Evolutionary conservation across 1,140 invertebrate genomes (phyloP), one percentile per base, ranked within the genome.

Genomic region (Drosophila tropicalis): DNA sequence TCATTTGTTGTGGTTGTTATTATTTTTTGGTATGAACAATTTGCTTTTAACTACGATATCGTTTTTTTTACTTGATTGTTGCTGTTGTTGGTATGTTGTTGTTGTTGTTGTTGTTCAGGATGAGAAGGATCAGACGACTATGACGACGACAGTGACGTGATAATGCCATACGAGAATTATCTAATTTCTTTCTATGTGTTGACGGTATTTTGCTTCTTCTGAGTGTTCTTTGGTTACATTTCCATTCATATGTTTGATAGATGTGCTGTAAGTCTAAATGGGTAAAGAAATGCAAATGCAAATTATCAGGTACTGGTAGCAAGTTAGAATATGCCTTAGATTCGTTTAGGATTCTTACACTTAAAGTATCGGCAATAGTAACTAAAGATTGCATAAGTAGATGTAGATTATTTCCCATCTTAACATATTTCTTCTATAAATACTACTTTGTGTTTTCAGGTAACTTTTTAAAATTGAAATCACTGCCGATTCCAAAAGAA

Each of bases 11-110:
- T 74, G 29, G n/a, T 55, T 66, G 61, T 68, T 17, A 15, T 56
- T 70, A 41, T 78, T 62, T 69, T 47, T 64, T 65, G 62, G 51
- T 58, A 76, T 84, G 76, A 84, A 80, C 81, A 72, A 84, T 84
- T 84, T 73, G 81, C 72, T 73, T 73, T 51, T 85, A 84, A 73
- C 83, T 89, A 87, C 79, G 83, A 87, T 87, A 78, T 78, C 69
- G 17, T 51, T 51, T 77, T 74, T 68, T 68, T 86, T 58, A 62
- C 67, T 79, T 86, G 84, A 89, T 86, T 86, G 83, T 86, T 86
- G 83, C 67, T 72, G 39, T 62, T 62, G 60, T 62, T 62, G 44
- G 40, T 41, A 29, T 29, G 29, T 29, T 44, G 41, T 44, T 79
- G 77, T 75, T 69, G 63, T 76, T 81, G 55, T 76, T 81, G 55